Conservation (phyloP, 2,113 vertebrate species). For the Heliornis fulica region DNA sequence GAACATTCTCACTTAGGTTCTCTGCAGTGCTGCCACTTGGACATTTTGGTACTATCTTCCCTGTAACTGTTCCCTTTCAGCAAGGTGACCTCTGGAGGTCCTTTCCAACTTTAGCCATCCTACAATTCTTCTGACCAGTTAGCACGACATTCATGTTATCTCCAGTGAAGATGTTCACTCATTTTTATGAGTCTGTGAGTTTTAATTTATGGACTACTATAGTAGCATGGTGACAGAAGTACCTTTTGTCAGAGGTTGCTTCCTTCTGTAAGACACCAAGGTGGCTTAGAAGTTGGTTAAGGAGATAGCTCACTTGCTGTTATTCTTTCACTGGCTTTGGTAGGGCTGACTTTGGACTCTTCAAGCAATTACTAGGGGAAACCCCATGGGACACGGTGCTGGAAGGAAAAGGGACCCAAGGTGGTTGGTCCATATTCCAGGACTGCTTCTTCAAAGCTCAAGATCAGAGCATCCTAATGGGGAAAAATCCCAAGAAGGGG, state of each 20-base stretch:
- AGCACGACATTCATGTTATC: not conserved
- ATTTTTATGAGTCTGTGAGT: not conserved
- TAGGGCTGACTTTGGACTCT: too few relatives aligned
- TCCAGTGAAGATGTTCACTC: not conserved
- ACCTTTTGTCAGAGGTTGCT: not conserved
- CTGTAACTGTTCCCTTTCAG: not conserved
- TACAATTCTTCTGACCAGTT: rapidly evolving
- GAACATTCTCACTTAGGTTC: not conserved
- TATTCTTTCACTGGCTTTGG: not conserved
- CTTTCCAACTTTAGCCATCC: not conserved
- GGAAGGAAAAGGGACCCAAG: too few relatives aligned
- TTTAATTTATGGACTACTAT: not conserved
- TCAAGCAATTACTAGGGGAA: too few relatives aligned
- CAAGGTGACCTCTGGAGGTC: not conserved
- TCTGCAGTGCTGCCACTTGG: not conserved
- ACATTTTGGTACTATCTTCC: not conserved
- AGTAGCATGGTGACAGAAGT: not conserved
- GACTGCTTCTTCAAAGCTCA: too few relatives aligned
- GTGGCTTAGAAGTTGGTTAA: not conserved
- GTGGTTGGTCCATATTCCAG: too few relatives aligned
- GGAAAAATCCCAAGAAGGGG: too few relatives aligned
- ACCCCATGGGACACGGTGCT: too few relatives aligned
- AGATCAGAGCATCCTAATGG: too few relatives aligned
- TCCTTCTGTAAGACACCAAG: not conserved
- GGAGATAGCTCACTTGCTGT: not conserved